Conservation (phyloP, 2,113 vertebrate genomes). For the Cathartes aura region DNA sequence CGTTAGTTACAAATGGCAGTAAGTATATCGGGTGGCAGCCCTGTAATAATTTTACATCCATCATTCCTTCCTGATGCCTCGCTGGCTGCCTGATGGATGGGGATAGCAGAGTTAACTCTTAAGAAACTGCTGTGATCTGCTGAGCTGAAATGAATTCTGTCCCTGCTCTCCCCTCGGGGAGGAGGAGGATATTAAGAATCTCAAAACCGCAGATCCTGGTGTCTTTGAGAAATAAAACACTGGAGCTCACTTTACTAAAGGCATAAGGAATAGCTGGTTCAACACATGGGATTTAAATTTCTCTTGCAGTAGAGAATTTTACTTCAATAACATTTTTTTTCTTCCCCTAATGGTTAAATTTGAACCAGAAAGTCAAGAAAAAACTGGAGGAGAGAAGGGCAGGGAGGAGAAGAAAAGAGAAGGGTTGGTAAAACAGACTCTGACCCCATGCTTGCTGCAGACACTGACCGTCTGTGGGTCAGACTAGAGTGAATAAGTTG, state of each 20-base stretch:
- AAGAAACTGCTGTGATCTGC: slow-evolving; percentile 11
- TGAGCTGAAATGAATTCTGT: slow-evolving; percentile 40
- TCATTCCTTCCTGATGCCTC: slow-evolving; percentile 75
- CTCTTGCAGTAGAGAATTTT: background rate
- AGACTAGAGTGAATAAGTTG: background rate
- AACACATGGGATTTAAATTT: background rate
- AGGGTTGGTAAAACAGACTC: background rate
- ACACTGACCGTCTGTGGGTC: background rate
- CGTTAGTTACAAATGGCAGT: slow-evolving; percentile 81
- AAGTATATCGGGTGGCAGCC: slow-evolving; percentile 75
- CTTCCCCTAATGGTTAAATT: background rate
- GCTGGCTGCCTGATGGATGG: slow-evolving; percentile 77
- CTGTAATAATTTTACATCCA: slow-evolving; percentile 83
- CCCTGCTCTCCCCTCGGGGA: background rate
- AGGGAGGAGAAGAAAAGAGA: background rate
- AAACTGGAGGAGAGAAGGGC: background rate
- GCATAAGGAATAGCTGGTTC: background rate
- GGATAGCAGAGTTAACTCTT: slow-evolving; percentile 66
- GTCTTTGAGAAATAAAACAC: slow-evolving; percentile 35
- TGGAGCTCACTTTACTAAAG: background rate
- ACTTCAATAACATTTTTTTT: background rate
- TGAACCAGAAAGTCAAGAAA: background rate
- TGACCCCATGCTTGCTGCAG: background rate
- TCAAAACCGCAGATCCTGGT: background rate
- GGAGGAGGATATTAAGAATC: background rate